phyloP scores from a whole-genome alignment of 2,888 invertebrate species.

The Phortica okadai region DNA sequence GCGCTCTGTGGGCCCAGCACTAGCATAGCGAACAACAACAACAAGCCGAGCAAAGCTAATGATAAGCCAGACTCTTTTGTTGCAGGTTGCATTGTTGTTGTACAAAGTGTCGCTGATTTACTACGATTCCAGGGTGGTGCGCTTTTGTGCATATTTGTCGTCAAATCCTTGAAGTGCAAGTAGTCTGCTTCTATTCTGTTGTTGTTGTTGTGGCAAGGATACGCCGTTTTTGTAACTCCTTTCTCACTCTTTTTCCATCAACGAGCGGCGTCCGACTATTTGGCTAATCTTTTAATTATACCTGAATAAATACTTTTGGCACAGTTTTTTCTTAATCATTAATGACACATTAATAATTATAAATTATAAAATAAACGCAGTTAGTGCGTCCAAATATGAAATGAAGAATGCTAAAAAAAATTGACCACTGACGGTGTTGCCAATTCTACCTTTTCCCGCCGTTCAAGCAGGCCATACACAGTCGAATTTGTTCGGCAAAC shows the following conservation, averaged over 20 bases:
- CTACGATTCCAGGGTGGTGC: conserved; percentile 63
- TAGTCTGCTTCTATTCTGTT: conserved; percentile 1
- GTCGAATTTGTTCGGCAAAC: too few species aligned
- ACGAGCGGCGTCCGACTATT: not conserved
- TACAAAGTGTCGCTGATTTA: conserved; percentile 21
- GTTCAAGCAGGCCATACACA: too few species aligned
- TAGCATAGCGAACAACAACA: conserved; percentile 40
- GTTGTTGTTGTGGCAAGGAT: conserved; percentile 14
- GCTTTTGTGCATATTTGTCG: conserved; percentile 58
- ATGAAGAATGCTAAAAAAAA: too few species aligned
- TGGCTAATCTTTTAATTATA: not conserved
- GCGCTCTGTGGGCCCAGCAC: conserved; percentile 23
- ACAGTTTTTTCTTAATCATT: not conserved
- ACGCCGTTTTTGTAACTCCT: not conserved
- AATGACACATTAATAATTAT: too few species aligned
- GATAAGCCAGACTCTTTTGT: conserved; percentile 38
- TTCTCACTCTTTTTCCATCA: not conserved
- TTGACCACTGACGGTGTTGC: too few species aligned
- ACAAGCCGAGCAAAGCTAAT: conserved; percentile 8
- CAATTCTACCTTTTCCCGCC: too few species aligned
- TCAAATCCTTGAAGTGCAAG: conserved; percentile 23
- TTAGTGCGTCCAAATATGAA: too few species aligned
- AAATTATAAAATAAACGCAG: too few species aligned
- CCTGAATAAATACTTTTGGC: not conserved
- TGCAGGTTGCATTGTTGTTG: conserved; percentile 44